phyloP scores from a whole-genome alignment of 2,888 invertebrate genomes.

The Brachylomia viminalis region DNA sequence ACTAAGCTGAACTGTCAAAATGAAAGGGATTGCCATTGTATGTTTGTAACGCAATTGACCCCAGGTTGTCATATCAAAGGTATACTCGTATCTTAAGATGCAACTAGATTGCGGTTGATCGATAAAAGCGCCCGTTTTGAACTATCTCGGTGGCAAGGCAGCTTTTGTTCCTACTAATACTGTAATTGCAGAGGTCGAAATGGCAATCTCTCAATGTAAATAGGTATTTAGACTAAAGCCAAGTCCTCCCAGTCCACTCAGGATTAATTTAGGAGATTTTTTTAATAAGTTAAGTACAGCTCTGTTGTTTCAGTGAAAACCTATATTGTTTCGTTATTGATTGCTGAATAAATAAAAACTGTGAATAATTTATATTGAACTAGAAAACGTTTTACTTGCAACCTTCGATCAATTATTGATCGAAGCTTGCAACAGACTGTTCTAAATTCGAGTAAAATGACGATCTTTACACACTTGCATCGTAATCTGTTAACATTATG shows the following conservation, averaged over 20 bases:
- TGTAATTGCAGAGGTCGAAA: too few relatives aligned
- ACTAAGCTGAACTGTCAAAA: background rate
- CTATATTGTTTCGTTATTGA: background rate
- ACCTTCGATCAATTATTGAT: too few relatives aligned
- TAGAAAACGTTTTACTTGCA: background rate
- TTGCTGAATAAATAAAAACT: background rate
- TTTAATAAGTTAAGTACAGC: background rate
- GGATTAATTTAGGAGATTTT: background rate
- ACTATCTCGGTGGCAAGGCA: background rate
- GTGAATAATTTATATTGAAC: background rate
- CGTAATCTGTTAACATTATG: background rate
- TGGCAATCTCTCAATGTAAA: background rate
- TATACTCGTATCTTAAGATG: background rate
- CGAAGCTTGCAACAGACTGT: background rate
- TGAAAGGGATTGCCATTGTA: background rate
- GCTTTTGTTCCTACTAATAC: background rate
- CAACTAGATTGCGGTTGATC: background rate
- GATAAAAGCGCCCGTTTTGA: too few relatives aligned
- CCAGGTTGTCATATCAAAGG: background rate
- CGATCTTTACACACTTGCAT: background rate
- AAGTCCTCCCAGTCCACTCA: background rate
- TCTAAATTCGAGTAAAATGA: background rate
- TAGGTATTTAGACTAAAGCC: background rate
- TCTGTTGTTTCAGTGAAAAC: background rate
- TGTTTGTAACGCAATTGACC: background rate